A percentile compares a stretch with the other conserved stretches of the same genome.
phyloP scores from a whole-genome alignment of 1,140 invertebrate genomes.

The Delia radicum region DNA sequence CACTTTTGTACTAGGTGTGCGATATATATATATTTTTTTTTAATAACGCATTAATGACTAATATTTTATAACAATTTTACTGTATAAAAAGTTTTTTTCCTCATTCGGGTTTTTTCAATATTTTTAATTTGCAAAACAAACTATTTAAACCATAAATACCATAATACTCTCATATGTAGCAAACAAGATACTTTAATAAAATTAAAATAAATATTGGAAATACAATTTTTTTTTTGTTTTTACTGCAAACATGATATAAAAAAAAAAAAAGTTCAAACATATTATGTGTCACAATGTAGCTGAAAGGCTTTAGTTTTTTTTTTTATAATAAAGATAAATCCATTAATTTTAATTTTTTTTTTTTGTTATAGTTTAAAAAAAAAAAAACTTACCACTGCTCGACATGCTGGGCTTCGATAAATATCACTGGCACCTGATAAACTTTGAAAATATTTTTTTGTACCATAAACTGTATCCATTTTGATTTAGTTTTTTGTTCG shows the following conservation, averaged over 20 bases:
- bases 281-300: neutral
- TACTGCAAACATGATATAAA: neutral
- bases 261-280: neutral
- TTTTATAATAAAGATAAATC: neutral
- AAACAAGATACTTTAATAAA: too few species aligned
- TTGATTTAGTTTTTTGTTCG: neutral
- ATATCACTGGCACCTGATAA: conserved; percentile 53
- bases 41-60: too few species aligned
- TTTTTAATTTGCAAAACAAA: too few species aligned
- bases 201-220: too few species aligned
- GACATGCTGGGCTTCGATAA: conserved; percentile 49
- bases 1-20: too few species aligned
- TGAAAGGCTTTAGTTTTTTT: neutral
- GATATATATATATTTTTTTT: too few species aligned
- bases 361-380: neutral
- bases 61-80: too few species aligned
- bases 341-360: neutral
- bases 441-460: conserved; percentile 54
- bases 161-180: too few species aligned
- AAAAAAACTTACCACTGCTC: conserved; percentile 47
- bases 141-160: too few species aligned
- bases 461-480: conserved; percentile 54
- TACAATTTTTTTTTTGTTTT: neutral
- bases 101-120: too few species aligned
- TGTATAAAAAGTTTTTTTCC: too few species aligned